Evolutionary conservation across 2,797 vertebrate genomes (phyloP), one percentile per base, ranked within the genome.

Genomic region (Tenualosa ilisha): DNA sequence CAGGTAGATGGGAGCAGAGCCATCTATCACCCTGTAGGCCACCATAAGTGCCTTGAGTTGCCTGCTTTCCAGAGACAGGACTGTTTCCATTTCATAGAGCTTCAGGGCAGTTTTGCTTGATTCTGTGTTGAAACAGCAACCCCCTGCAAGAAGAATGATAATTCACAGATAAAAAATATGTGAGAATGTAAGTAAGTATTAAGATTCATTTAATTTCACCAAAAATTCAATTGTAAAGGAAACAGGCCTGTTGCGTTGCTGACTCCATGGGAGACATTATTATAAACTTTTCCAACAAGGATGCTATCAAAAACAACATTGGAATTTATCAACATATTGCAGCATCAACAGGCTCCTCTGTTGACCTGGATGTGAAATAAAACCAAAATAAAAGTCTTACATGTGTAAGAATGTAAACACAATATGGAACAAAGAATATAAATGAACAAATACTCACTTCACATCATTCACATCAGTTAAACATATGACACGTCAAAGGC

Each of bases 51-150:
- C n/a, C n/a, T 31, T 31, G 31, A 31, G 31, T 31, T 31, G 91
- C 85, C 94, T 92, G 83, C 88, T 84, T 13, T 93, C 89, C 89
- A 94, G 83, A 82, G 94, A 94, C 1, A 94, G 86, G 84, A 94
- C 89, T 0, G 94, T 94, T 81, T 94, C 93, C 5, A 92, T 91
- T 88, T 94, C 93, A 87, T 94, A 94, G 5, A 94, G 92, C 81
- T 90, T 91, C 31, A 94, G 83, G 56, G 92, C 91, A 0, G 91
- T 89, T 91, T 88, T 93, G 72, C 88, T 89, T 3, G 3, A 46
- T 46, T 46, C 46, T 46, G 46, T 1, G 3, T 46, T 46, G 46
- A 46, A 46, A 46, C 46, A 46, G 46, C 46, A 46, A 46, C 3
- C 46, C 7, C 46, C 46, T 46, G 68, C 11, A 83, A 59, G 6